Conservation (phyloP, 2,113 vertebrate species). For the Aythya baeri region DNA sequence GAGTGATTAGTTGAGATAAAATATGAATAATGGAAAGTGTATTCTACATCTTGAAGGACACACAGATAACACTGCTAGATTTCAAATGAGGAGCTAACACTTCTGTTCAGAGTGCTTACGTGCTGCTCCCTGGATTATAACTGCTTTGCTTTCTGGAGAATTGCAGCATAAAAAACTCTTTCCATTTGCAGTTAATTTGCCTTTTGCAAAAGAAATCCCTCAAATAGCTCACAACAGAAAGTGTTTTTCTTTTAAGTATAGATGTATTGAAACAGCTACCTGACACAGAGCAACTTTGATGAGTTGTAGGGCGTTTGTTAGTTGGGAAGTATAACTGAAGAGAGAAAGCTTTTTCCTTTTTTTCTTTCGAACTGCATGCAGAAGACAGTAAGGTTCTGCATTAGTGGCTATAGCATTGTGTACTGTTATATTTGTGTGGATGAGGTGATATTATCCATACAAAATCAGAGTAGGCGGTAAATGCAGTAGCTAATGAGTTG, state of each 20-base stretch:
- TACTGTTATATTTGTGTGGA: background rate
- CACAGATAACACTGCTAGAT: background rate
- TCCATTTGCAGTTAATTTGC: slow-evolving; percentile 7
- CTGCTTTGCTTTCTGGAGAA: background rate
- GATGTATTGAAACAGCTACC: background rate
- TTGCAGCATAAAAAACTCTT: background rate
- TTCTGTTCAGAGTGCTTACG: background rate
- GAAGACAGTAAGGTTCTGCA: background rate
- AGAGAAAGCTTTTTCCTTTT: background rate
- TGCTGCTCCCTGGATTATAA: background rate
- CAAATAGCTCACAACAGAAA: background rate
- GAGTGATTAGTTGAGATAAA: background rate
- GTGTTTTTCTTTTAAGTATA: background rate
- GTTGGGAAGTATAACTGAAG: background rate
- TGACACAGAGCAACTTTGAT: background rate
- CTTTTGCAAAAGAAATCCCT: background rate
- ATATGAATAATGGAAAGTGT: background rate
- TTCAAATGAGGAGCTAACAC: slow-evolving; percentile 10
- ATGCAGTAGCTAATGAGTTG: background rate
- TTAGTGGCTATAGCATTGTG: background rate
- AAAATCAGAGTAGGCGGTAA: background rate
- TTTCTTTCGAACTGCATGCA: background rate
- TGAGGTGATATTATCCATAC: background rate
- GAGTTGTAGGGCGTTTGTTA: background rate
- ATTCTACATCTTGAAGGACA: background rate